Evolutionary conservation across 2,797 vertebrate genomes (phyloP), one percentile per base, ranked within the genome.

Genomic region (Simalia tracyae): DNA sequence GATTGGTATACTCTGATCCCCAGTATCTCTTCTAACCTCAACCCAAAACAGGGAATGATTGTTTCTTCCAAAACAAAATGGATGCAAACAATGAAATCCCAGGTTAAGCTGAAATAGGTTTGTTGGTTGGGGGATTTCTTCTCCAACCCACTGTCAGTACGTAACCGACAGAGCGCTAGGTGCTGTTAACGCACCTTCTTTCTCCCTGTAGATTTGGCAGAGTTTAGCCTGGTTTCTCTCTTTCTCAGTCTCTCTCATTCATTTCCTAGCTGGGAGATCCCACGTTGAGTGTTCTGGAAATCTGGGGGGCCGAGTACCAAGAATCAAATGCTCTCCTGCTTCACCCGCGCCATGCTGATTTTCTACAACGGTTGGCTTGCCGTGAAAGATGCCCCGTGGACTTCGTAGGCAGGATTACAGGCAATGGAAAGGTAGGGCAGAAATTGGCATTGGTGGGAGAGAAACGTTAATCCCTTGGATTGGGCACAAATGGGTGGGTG

Each of bases 221-320:
- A 10, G 0, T 46, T 66, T n/a, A 87, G 1, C 72, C 46, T 0
- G n/a, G 19, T 59, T 15, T 42, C 36, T 26, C 22, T 57, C 10
- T 59, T 28, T 54, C 50, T 26, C 11, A 56, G 2, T 68, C 2
- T 6, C 3, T 10, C 5, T 68, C 17, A 0, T 59, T 89, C 24
- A 2, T 46, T 42, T 10, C 92, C 6, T 92, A 99, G 98, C 98
- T 98, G 31, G 99, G 98, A 5, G 99, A 99, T 95, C 98, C 98
- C 3, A 99, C 99, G 0, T 94, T 99, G 95, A 99, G 98, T 17
- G 98, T 98, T 95, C 94, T 99, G 96, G 99, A 99, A 97, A 97
- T 99, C 87, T 99, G 99, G 99, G 99, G 99, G 4, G 99, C 99
- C 0, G 99, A 99, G 96, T 99, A 99, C 96, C 99, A 99, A 96